Conservation (phyloP, 2,888 invertebrate genomes). For the Andrena dorsata region DNA sequence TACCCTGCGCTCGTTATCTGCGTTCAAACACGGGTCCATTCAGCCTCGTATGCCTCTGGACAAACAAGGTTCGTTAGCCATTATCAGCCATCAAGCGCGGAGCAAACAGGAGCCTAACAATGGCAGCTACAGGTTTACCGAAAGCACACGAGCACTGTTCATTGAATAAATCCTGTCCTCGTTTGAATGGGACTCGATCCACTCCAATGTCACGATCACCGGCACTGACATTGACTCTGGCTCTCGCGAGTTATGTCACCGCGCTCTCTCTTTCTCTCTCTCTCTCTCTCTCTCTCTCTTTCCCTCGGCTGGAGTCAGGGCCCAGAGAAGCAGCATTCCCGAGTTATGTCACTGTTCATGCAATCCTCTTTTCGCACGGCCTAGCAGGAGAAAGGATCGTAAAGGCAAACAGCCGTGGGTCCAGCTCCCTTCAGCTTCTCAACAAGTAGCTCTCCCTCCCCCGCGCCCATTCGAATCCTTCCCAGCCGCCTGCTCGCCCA, state of each 20-base stretch:
- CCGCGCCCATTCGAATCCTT: not conserved
- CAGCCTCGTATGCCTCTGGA: too few species aligned
- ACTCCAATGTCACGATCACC: slow-evolving; percentile 50
- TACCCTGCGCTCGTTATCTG: too few species aligned
- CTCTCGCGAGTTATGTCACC: slow-evolving; percentile 52
- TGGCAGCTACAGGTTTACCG: too few species aligned
- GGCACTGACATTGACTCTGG: slow-evolving; percentile 72
- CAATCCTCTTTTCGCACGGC: slow-evolving; percentile 58
- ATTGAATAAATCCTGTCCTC: slow-evolving; percentile 11
- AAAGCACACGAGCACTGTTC: not conserved
- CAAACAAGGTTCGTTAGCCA: too few species aligned
- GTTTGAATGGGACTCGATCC: not conserved
- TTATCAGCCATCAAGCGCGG: too few species aligned
- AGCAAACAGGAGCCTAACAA: too few species aligned
- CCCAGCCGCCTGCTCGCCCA: not conserved
- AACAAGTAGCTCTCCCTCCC: slow-evolving; percentile 9
- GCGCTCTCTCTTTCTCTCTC: slow-evolving; percentile 19
- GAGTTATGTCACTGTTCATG: slow-evolving; percentile 66
- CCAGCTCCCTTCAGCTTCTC: slow-evolving; percentile 13
- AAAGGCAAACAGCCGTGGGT: not conserved
- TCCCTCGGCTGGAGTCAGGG: slow-evolving; percentile 25
- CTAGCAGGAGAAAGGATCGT: slow-evolving; percentile 51
- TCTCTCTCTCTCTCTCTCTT: not conserved
- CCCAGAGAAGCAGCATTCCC: slow-evolving; percentile 52
- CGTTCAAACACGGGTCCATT: too few species aligned